phyloP scores from a whole-genome alignment of 2,113 vertebrate genomes.

The Passer domesticus region DNA sequence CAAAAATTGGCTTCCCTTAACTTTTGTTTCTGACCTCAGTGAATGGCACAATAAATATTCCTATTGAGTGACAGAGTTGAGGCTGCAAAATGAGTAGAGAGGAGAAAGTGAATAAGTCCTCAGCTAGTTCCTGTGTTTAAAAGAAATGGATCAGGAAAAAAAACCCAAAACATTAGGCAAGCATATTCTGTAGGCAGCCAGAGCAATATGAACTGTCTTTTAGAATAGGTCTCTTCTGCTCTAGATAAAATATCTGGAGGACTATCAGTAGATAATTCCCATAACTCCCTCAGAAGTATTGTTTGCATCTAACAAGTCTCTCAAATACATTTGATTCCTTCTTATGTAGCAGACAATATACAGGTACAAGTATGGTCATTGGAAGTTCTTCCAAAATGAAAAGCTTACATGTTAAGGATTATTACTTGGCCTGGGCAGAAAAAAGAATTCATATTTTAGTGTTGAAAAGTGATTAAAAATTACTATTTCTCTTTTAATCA shows the following conservation, averaged over 20 bases:
- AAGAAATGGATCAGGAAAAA: background rate
- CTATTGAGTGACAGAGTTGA: background rate
- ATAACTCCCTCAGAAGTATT: background rate
- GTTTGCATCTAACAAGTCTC: background rate
- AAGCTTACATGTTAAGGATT: background rate
- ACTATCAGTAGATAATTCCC: background rate
- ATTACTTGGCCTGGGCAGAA: background rate
- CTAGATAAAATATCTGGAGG: background rate
- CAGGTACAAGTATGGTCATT: background rate
- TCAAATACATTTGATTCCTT: background rate
- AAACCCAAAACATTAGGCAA: background rate
- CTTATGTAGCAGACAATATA: background rate
- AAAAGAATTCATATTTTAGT: background rate
- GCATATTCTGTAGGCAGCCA: background rate
- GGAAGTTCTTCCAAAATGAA: background rate
- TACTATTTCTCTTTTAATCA: background rate
- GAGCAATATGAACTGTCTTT: background rate
- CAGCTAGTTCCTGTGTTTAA: background rate
- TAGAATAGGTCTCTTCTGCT: background rate
- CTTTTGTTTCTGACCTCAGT: background rate
- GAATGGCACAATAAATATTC: background rate
- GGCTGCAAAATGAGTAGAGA: background rate
- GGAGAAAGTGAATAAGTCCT: background rate
- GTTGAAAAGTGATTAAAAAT: background rate
- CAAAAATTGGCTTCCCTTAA: background rate